Evolutionary conservation across 2,888 invertebrate genomes (phyloP), one percentile per base, ranked within the genome.

Genomic region (Arctia plantaginis): DNA sequence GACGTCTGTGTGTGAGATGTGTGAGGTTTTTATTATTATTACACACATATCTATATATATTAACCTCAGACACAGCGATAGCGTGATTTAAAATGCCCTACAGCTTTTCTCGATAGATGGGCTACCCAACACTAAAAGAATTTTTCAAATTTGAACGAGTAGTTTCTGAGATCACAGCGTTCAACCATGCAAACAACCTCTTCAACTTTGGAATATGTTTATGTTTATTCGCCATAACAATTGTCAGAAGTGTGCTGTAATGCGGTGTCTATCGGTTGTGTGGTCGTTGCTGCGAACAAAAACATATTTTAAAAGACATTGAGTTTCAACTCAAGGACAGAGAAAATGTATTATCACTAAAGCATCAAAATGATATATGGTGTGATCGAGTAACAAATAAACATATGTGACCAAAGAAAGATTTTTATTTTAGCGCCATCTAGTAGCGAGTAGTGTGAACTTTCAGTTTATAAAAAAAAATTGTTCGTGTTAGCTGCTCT

Each of bases 331-430:
- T 87, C 30, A 86, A 85, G 30, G 83, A 84, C 12, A 79, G 79
- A 12, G 80, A 86, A 13, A 83, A 80, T 79, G 83, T 83, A 15
- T 71, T 85, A 23, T 64, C 87, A 23, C 66, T 84, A 0, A 86
- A 82, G 74, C 82, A 80, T 71, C 80, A 81, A 68, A 83, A 82
- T 44, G 82, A 51, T 84, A 80, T 75, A 84, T 86, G 81, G 84
- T 85, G 33, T 85, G 65, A 81, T 70, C 59, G 8, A 27, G 41
- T 73, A 66, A 12, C 8, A 41, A 69, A 12, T 62, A 62, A 39
- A 41, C 23, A 20, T 39, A 15, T 30, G 10, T 30, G 18, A 44
- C 4, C 3, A 1, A 33, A 33, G 1, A 10, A 0, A 27, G 23
- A 3, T 39, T 62, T 73, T 74, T 70, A 74, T 74, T 66, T 51